Evolutionary conservation across 64 coral and sea anemone genomes (phyloP), one percentile per base, ranked within the genome.

Genomic region (Cladopsammia gracilis): DNA sequence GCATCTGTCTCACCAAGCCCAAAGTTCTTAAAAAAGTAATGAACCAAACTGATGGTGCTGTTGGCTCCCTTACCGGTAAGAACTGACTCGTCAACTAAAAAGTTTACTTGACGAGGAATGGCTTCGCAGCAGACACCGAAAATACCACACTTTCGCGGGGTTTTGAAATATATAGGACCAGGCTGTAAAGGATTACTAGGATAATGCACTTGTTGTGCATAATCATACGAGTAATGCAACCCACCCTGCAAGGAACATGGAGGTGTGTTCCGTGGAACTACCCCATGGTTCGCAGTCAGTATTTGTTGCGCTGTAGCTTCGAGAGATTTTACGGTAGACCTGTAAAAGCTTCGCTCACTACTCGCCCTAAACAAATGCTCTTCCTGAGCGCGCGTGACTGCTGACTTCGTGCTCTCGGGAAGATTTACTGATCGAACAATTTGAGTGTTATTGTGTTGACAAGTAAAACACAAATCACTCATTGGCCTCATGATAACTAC

Each of bases 71-170:
- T n/a, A n/a, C n/a, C n/a, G n/a, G n/a, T n/a, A n/a, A n/a, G n/a
- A 75, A 75, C 72, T 75, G 72, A 25, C 72, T 75, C 72, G 47
- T 75, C 72, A 75, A 75, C 72, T 75, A 51, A 75, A 66, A 90
- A 90, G 47, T 90, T 90, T 59, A 90, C 75, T 70, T 90, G 59
- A 11, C 73, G 54, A 51, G 71, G 88, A 66, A 90, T 78, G 19
- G 62, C 75, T 68, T 90, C 52, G 49, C 67, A 75, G 19, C 19
- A 56, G 52, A 88, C 71, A 16, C 69, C 86, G 56, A 88, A 88
- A 88, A 76, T 86, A 47, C 82, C 57, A 64, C 82, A 86, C 43
- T 76, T 88, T 16, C 48, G 13, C 53, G 12, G 43, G n/a, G 75
- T 77, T 77, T 77, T 77, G 53, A 77, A 70, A 70, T 70, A 70